These are phyloP conservation scores for Zaprionus bogoriensis DNA, from an alignment of 2,888 invertebrate species.

Conservation along the genomic window DNA sequence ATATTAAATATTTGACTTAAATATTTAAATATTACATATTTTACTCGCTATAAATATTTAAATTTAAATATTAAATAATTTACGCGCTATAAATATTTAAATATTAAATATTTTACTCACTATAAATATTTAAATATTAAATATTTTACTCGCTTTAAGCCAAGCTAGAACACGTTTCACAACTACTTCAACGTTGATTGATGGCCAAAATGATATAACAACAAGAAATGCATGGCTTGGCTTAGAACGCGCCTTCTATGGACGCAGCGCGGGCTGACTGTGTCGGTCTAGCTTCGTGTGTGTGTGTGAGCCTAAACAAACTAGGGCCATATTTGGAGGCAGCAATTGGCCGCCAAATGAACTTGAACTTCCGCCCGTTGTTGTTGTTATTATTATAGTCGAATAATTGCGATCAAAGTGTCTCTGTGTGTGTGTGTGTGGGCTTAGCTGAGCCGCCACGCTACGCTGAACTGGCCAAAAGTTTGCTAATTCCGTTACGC, in stretches of 20 bases:
- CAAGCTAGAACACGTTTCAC: no score
- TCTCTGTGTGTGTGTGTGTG: conserved; percentile 46
- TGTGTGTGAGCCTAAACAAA: conserved; percentile 17
- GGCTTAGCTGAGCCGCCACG: conserved; percentile 9
- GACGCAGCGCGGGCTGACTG: conserved; percentile 11
- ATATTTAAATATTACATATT: no score
- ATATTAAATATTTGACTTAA: no score
- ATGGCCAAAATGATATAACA: no score
- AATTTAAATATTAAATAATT: no score
- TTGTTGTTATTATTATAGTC: conserved; percentile 18
- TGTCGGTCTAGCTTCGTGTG: conserved; percentile 1
- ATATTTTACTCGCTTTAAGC: no score
- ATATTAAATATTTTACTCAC: no score
- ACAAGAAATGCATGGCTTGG: conserved; percentile 36
- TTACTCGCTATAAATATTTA: no score
- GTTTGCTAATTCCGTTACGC: conserved; percentile 36
- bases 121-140: no score
- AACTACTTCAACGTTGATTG: conserved; percentile 46
- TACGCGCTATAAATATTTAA: no score
- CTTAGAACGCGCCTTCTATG: conserved; percentile 37
- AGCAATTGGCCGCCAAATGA: conserved; percentile 54
- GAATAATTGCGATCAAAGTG: conserved; percentile 37
- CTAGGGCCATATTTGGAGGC: conserved; percentile 55
- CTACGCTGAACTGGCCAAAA: conserved; percentile 32
- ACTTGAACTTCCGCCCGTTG: conserved; percentile 69